Conservation (phyloP, 2,888 invertebrate genomes). For the Deroplatys truncata region DNA sequence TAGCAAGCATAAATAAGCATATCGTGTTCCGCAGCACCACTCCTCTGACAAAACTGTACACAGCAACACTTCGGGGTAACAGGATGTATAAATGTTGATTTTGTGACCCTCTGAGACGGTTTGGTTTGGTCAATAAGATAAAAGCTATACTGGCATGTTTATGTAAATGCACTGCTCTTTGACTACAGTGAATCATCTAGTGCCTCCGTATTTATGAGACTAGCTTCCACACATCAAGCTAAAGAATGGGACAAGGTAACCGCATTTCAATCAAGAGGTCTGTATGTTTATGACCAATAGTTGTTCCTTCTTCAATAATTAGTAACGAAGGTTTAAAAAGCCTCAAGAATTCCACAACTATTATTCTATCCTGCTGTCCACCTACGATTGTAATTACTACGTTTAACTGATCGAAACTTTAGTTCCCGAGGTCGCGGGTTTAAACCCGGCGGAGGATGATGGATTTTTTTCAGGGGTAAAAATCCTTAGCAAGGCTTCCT, state of each 20-base stretch:
- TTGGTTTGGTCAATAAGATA: not conserved
- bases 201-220: conserved; percentile 67
- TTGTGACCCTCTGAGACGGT: conserved; percentile 58
- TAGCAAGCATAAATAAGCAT: conserved; percentile 35
- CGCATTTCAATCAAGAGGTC: conserved; percentile 75
- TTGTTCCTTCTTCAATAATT: conserved; percentile 34
- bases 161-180: no score
- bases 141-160: no score
- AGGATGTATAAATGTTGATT: conserved; percentile 73
- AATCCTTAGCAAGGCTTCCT: no score
- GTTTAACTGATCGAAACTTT: conserved; percentile 52
- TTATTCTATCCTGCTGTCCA: conserved; percentile 55
- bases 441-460: no score
- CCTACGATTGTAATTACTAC: conserved; percentile 49
- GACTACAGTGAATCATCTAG: no score
- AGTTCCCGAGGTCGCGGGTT: no score
- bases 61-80: conserved; percentile 70
- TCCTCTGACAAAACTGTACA: conserved; percentile 68
- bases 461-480: no score
- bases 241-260: conserved; percentile 69
- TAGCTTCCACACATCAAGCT: conserved; percentile 78
- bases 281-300: conserved; percentile 49
- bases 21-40: conserved; percentile 79
- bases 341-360: conserved; percentile 76
- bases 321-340: conserved; percentile 61